phyloP scores from a whole-genome alignment of 2,113 vertebrate species.

The Sturnus vulgaris region DNA sequence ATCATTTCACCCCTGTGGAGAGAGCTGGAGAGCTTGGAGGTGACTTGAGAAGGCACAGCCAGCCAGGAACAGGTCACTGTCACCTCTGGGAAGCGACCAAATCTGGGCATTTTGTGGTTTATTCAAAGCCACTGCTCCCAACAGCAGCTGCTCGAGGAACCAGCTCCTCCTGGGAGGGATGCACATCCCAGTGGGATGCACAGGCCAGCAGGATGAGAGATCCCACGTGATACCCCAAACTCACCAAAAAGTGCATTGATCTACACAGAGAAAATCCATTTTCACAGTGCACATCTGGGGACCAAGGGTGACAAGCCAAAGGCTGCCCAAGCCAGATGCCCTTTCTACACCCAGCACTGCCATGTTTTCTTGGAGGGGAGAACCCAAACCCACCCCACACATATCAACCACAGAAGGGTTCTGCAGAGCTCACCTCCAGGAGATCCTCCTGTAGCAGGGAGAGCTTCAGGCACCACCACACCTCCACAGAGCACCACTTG shows the following conservation, averaged over 20 bases:
- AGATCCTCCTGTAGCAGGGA: neutral
- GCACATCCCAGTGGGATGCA: neutral
- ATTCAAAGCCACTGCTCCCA: neutral
- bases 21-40: neutral
- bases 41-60: neutral
- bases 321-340: rapidly evolving
- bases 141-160: neutral
- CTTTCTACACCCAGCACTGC: neutral
- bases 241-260: rapidly evolving
- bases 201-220: rapidly evolving
- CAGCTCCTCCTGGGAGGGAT: neutral
- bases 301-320: neutral
- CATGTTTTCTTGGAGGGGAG: neutral
- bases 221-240: neutral
- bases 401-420: rapidly evolving
- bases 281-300: rapidly evolving
- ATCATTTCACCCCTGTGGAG: neutral
- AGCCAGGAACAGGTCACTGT: neutral
- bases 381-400: neutral
- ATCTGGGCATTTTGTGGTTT: neutral
- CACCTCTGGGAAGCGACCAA: neutral
- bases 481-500: neutral
- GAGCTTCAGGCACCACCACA: neutral
- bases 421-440: neutral
- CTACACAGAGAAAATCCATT: neutral